These are phyloP conservation scores for Malurus elegans DNA, from an alignment of 2,113 vertebrate species.

Conservation along the genomic window DNA sequence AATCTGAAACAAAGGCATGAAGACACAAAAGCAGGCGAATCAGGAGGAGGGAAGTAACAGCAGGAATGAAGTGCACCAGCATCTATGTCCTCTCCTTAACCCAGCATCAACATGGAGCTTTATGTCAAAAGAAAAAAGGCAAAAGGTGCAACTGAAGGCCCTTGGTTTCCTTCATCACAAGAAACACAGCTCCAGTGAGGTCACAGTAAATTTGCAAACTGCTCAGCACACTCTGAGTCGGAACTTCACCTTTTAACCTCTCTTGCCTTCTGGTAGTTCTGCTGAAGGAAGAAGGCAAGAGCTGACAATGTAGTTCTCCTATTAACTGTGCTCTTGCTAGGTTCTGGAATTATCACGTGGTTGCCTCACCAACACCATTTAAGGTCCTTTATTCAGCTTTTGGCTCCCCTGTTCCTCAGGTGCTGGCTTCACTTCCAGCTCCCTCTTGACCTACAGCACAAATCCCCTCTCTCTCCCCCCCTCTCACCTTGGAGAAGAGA, in stretches of 20 bases:
- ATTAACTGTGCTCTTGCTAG: neutral
- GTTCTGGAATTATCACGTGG: neutral
- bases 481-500: conserved; percentile 93
- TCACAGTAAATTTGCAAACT: neutral
- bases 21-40: neutral
- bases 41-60: neutral
- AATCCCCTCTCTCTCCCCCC: neutral
- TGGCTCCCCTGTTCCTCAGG: neutral
- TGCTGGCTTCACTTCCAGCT: neutral
- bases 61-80: neutral
- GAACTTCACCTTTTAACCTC: neutral
- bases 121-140: neutral
- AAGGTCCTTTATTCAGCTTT: neutral
- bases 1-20: conserved; percentile 76
- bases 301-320: neutral
- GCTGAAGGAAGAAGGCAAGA: neutral
- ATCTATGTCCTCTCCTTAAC: neutral
- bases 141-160: neutral
- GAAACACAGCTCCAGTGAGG: neutral
- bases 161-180: neutral
- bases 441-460: neutral
- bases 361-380: neutral
- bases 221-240: neutral
- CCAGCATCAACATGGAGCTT: fast-evolving
- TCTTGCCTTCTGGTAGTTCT: neutral